Evolutionary conservation across 2,888 invertebrate genomes (phyloP).

Genomic region (Lasioglossum vierecki): DNA sequence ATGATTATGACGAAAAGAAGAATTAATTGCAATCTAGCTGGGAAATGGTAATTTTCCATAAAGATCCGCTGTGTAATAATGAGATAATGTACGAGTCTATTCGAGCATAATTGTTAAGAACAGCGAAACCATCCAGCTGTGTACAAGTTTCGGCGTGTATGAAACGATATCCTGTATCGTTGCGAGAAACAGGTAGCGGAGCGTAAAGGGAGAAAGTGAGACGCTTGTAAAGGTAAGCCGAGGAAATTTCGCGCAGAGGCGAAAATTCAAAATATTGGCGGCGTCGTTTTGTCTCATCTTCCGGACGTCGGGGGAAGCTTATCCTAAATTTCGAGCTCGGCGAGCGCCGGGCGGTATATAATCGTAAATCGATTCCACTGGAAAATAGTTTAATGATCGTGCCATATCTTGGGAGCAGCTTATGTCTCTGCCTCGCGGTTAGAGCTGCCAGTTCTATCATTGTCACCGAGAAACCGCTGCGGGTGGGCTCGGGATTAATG

Average conservation of each 20-base stretch:
- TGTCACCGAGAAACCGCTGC: slow-evolving; percentile 59
- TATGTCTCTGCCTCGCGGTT: slow-evolving; percentile 52
- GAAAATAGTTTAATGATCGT: slow-evolving; percentile 69
- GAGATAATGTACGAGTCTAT: neutral
- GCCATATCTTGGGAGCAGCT: slow-evolving; percentile 61
- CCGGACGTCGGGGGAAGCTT: neutral
- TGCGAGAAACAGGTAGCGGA: neutral
- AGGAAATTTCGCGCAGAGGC: neutral
- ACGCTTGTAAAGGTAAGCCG: neutral
- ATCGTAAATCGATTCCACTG: slow-evolving; percentile 64
- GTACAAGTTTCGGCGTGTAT: neutral
- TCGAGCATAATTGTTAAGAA: neutral
- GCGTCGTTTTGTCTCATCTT: neutral
- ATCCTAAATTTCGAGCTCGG: slow-evolving; percentile 20
- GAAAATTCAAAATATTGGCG: neutral
- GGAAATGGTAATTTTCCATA: no score
- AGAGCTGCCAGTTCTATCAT: slow-evolving; percentile 65
- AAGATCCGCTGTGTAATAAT: neutral
- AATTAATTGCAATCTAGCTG: no score
- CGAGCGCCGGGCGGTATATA: slow-evolving; percentile 25
- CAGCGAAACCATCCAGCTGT: neutral
- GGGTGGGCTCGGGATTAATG: slow-evolving; percentile 59
- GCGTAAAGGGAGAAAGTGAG: neutral
- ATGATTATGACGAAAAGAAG: no score
- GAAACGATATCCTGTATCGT: neutral